Evolutionary conservation across 2,113 vertebrate genomes (phyloP).

Genomic region (Suricata suricatta): DNA sequence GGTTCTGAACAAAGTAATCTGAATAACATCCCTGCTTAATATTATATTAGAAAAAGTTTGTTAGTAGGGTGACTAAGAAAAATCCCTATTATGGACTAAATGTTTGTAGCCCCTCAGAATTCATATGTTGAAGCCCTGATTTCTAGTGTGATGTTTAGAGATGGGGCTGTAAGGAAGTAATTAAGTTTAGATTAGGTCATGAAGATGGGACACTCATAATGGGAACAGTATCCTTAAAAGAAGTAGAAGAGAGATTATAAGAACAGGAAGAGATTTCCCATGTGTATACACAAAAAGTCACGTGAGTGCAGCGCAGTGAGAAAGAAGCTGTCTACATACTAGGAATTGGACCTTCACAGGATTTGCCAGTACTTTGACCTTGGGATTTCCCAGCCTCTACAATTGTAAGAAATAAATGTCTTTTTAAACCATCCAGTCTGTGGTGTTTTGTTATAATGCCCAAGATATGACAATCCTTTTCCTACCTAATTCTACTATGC

Average conservation of each 20-base stretch:
- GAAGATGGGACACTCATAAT: not conserved
- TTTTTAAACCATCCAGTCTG: not conserved
- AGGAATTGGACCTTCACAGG: not conserved
- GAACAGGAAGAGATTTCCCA: not conserved
- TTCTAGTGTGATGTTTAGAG: not conserved
- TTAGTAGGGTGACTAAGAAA: not conserved
- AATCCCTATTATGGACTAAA: not conserved
- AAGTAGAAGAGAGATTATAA: not conserved
- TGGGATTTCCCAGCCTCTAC: not conserved
- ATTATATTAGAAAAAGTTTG: not conserved
- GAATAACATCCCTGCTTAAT: not conserved
- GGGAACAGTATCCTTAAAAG: not conserved
- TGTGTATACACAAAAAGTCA: not conserved
- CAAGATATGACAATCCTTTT: not conserved
- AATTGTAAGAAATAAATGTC: conserved; percentile 16
- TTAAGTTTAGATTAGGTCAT: not conserved
- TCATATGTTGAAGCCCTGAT: not conserved
- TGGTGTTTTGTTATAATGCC: not conserved
- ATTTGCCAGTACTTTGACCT: not conserved
- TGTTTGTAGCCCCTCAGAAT: not conserved
- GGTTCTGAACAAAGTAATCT: not conserved
- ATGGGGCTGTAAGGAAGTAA: not conserved
- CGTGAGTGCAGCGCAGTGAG: not conserved
- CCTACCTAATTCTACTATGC: not conserved
- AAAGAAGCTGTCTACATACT: not conserved